Percentiles rank a stretch among this genome's conserved stretches.
Conservation (phyloP, 1,140 invertebrate genomes). For the Heliconius hewitsoni region DNA sequence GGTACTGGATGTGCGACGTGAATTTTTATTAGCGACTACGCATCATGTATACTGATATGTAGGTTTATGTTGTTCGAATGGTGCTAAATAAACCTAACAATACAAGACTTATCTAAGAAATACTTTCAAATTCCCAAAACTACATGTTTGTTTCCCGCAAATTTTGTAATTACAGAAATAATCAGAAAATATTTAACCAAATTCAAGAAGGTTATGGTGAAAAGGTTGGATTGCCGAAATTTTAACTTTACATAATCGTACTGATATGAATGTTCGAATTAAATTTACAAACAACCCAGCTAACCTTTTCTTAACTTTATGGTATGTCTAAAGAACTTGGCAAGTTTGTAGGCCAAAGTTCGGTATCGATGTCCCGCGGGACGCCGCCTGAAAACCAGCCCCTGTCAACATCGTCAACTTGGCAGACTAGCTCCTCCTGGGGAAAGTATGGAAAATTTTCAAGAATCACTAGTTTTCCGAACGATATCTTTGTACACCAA, state of each 20-base stretch:
- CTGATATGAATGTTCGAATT: constrained; percentile 32
- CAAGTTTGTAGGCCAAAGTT: constrained; percentile 32
- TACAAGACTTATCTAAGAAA: too few species aligned
- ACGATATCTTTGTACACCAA: constrained; percentile 46
- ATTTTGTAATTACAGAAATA: neutral
- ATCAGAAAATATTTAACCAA: neutral
- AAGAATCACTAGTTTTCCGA: constrained; percentile 35
- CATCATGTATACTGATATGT: neutral
- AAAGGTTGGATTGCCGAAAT: neutral
- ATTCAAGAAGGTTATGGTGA: neutral
- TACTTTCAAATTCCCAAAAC: too few species aligned
- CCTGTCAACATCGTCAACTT: constrained; percentile 39
- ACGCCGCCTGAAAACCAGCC: constrained; percentile 31
- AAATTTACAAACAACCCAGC: constrained; percentile 22
- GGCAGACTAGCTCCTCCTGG: constrained; percentile 32
- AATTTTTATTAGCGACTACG: neutral
- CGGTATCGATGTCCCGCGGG: constrained; percentile 22
- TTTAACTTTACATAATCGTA: neutral
- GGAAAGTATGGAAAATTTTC: constrained; percentile 32
- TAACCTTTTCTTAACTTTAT: constrained; percentile 30
- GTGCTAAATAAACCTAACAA: neutral
- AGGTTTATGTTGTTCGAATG: neutral
- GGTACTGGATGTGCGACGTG: neutral
- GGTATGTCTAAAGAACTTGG: constrained; percentile 30
- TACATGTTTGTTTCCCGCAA: too few species aligned